These are phyloP conservation scores for Eulemur macaco DNA, from an alignment of 2,113 vertebrate species.

Conservation along the genomic window DNA sequence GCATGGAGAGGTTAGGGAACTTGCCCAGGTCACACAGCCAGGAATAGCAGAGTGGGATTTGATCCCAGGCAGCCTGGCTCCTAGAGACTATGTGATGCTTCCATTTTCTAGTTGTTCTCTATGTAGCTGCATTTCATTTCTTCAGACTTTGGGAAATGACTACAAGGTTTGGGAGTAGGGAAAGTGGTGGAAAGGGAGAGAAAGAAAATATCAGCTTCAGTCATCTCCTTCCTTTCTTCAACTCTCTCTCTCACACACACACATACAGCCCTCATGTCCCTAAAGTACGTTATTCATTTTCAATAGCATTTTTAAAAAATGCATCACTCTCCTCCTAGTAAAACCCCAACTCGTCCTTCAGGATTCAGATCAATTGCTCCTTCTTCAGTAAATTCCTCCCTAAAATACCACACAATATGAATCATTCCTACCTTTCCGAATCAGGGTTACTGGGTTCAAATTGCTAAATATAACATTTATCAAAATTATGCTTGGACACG, in stretches of 20 bases:
- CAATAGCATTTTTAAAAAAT: background rate
- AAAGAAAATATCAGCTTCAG: background rate
- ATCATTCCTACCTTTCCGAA: background rate
- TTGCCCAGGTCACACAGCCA: background rate
- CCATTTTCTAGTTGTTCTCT: background rate
- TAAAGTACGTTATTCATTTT: background rate
- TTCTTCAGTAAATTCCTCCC: background rate
- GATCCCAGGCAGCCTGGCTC: background rate
- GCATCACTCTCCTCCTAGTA: background rate
- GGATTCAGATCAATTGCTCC: background rate
- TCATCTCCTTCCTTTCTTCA: background rate
- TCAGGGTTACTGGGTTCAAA: background rate
- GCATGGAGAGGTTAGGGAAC: background rate
- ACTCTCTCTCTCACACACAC: background rate
- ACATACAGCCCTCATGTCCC: background rate
- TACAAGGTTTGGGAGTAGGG: background rate
- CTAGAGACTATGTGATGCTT: background rate
- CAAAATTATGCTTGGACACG: background rate
- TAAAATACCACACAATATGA: background rate
- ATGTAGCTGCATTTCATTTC: background rate
- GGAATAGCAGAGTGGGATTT: background rate
- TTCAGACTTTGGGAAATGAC: background rate
- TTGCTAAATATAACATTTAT: background rate
- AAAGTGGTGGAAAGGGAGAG: background rate
- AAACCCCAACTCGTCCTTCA: background rate